These are phyloP conservation scores for Oryctes rhinoceros DNA, from an alignment of 1,140 invertebrate species.

Conservation along the genomic window DNA sequence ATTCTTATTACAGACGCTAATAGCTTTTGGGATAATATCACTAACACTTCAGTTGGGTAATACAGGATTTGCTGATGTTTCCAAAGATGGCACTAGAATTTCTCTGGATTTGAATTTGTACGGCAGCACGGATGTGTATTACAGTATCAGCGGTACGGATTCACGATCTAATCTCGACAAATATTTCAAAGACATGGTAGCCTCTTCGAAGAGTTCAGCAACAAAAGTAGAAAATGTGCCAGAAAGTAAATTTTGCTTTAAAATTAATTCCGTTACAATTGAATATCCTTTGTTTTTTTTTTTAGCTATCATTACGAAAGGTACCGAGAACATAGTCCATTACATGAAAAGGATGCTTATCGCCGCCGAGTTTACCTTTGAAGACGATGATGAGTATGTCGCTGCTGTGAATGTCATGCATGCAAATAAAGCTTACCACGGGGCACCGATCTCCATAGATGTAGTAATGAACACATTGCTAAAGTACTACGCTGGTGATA, in stretches of 20 bases:
- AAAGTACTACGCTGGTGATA: constrained; percentile 46
- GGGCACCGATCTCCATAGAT: constrained; percentile 68
- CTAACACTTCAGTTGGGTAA: neutral
- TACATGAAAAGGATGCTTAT: constrained; percentile 55
- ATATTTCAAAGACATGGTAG: neutral
- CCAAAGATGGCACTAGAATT: neutral
- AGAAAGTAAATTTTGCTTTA: constrained; percentile 40
- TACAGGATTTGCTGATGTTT: neutral
- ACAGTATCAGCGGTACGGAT: neutral
- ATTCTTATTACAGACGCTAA: neutral
- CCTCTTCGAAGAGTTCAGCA: neutral
- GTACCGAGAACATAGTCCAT: constrained; percentile 53
- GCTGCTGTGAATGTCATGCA: constrained; percentile 61
- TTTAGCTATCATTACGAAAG: constrained; percentile 54
- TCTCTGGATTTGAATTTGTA: neutral
- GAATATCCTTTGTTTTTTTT: constrained; percentile 17
- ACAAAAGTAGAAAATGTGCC: constrained; percentile 48
- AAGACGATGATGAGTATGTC: neutral
- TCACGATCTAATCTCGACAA: neutral
- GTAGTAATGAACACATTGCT: constrained; percentile 68
- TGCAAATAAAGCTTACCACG: constrained; percentile 68
- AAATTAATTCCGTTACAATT: neutral
- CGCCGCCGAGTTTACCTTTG: constrained; percentile 59
- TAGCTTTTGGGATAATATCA: neutral
- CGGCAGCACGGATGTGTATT: constrained; percentile 9